A percentile compares a stretch with the other conserved stretches of the same genome.
Conservation (phyloP, 2,113 vertebrate species). For the Ramphastos sulfuratus region DNA sequence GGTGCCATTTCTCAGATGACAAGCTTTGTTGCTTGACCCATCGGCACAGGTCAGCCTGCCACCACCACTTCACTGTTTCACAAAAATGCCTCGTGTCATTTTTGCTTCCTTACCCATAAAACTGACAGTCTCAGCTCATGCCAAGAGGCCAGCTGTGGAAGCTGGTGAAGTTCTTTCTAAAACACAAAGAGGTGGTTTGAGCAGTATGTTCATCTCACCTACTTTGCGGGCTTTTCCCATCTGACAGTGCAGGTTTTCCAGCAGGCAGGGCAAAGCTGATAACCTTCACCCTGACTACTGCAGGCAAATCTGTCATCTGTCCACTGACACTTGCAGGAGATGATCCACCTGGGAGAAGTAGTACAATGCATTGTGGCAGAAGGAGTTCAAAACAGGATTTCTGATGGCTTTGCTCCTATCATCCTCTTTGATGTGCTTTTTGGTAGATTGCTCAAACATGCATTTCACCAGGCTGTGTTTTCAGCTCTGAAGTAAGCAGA, state of each 20-base stretch:
- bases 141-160: background rate
- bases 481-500: background rate
- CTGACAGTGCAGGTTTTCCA: background rate
- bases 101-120: background rate
- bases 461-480: background rate
- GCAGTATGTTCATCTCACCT: fast-evolving
- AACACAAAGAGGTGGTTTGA: background rate
- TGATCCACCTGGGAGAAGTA: background rate
- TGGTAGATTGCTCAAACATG: background rate
- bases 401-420: background rate
- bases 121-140: background rate
- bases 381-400: background rate
- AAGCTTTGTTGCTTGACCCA: background rate
- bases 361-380: fast-evolving
- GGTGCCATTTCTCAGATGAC: background rate
- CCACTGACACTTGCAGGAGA: background rate
- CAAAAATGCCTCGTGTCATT: background rate
- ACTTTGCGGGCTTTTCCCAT: background rate
- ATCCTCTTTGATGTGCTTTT: fast-evolving
- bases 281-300: background rate
- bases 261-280: background rate
- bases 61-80: background rate
- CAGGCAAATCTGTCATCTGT: background rate
- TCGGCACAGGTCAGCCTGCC: background rate
- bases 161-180: background rate